These are phyloP conservation scores for Melanotaenia trifasciata DNA, from an alignment of 2,797 vertebrate genomes.

Conservation along the genomic window DNA sequence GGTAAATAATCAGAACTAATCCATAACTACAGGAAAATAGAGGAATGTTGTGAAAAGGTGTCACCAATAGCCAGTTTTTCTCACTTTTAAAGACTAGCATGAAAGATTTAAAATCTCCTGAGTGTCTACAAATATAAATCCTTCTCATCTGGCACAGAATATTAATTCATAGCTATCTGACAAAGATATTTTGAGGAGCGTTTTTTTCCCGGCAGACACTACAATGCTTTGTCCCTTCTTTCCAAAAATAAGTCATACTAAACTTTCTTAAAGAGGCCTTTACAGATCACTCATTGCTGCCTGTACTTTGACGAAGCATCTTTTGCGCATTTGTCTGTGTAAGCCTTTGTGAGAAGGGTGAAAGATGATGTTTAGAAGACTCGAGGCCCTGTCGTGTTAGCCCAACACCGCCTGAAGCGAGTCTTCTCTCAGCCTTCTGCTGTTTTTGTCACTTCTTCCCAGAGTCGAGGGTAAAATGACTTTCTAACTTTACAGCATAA, in stretches of 20 bases:
- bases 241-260: constrained; percentile 50
- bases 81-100: constrained; percentile 28
- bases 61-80: constrained; percentile 35
- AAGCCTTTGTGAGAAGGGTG: constrained; percentile 14
- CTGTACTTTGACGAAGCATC: constrained; percentile 28
- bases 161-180: constrained; percentile 38
- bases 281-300: constrained; percentile 27
- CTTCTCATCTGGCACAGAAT: constrained; percentile 19
- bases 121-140: constrained; percentile 24
- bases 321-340: neutral
- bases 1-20: constrained; percentile 80
- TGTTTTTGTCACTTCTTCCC: constrained; percentile 47
- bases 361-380: constrained; percentile 32
- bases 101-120: constrained; percentile 37
- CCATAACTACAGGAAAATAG: constrained; percentile 50
- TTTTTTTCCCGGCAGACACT: constrained; percentile 35
- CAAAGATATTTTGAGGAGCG: constrained; percentile 49
- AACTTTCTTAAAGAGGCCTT: constrained; percentile 15
- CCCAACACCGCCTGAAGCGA: constrained; percentile 43
- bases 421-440: constrained; percentile 37
- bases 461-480: constrained; percentile 39
- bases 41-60: constrained; percentile 41
- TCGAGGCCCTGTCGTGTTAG: constrained; percentile 30
- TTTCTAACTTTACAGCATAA: constrained; percentile 84
- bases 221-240: constrained; percentile 19